Base-by-base conservation (phyloP, 2,113 vertebrate genomes). In the Xiphophorus hellerii region DNA sequence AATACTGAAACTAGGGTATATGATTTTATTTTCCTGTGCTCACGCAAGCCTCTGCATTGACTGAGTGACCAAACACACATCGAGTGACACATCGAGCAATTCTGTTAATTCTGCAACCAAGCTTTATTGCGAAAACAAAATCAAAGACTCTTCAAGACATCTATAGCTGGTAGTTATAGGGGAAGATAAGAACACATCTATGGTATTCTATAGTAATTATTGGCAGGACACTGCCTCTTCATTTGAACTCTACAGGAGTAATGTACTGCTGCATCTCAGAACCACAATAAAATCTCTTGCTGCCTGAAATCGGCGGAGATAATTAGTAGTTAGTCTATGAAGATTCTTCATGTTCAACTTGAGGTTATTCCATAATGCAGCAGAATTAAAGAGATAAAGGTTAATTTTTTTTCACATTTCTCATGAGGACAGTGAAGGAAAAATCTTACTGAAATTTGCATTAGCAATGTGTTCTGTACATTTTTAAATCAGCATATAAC, bases 291-390 rank as follows among this genome's bases (percentile, higher is more conserved):
- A 81, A 87, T 78, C 72, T 37, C 62, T 48, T 4, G 73, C 29
- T 4, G 33, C 61, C 51, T 73, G 62, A 81, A 77, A 62, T 75
- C 30, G 64, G 30, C 58, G 64, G 25, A 65, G 67, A n/a, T 63
- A 31, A 89, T 88, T 78, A 77, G 84, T 84, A 78, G 17, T 5
- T 44, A 76, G 76, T 2, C 2, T 0, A 20, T 70, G 61, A 62
- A 77, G 62, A 60, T 75, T 42, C 74, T 30, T 69, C 44, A 48
- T 48, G 44, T 5, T 48, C 44, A 48, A 48, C 10, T 31, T 69
- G 42, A 76, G 37, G 71, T 78, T 73, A 39, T 76, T 83, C 63
- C 63, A 66, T 76, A 84, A 82, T 71, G 66, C 75, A 62, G 69
- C 70, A 62, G 68, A 62, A 66, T 58, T 60, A 70, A 42, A 42